These are phyloP conservation scores for Poeciliopsis turneri DNA, from an alignment of 2,797 vertebrate species.

Conservation along the genomic window DNA sequence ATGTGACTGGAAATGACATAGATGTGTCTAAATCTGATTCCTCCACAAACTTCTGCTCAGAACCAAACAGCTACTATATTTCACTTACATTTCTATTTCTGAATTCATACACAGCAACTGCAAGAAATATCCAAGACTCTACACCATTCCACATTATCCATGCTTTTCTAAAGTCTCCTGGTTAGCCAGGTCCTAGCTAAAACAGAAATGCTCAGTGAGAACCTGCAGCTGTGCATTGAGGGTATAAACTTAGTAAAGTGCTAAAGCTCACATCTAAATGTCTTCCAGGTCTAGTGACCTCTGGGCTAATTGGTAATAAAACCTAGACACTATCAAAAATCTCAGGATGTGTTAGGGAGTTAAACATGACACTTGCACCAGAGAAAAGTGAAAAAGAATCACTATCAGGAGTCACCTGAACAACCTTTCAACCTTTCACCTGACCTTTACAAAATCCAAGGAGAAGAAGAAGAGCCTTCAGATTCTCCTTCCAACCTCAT, in stretches of 20 bases:
- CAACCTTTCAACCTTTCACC: too few relatives aligned
- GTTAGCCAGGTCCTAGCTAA: too few relatives aligned
- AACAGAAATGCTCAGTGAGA: neutral
- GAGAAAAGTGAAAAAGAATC: too few relatives aligned
- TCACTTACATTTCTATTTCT: neutral
- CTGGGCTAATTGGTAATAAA: neutral
- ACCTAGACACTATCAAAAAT: neutral
- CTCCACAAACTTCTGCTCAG: neutral
- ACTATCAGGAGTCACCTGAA: too few relatives aligned
- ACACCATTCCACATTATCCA: too few relatives aligned
- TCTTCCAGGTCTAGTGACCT: neutral
- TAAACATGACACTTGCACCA: too few relatives aligned
- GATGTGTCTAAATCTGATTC: neutral
- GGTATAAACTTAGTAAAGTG: neutral
- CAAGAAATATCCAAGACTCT: too few relatives aligned
- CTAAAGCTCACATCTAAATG: neutral
- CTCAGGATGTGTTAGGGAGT: neutral
- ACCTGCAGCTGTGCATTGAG: neutral
- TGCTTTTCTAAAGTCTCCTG: too few relatives aligned
- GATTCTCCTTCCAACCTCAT: too few relatives aligned
- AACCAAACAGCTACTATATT: neutral
- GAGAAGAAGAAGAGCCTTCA: too few relatives aligned
- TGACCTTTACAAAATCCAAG: neutral
- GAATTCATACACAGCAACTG: too few relatives aligned
- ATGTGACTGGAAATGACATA: neutral